Percentiles rank a stretch among this genome's conserved stretches.
These are phyloP conservation scores for Caenorhabditis afra DNA, from an alignment of 2,888 invertebrate species.

Conservation along the genomic window DNA sequence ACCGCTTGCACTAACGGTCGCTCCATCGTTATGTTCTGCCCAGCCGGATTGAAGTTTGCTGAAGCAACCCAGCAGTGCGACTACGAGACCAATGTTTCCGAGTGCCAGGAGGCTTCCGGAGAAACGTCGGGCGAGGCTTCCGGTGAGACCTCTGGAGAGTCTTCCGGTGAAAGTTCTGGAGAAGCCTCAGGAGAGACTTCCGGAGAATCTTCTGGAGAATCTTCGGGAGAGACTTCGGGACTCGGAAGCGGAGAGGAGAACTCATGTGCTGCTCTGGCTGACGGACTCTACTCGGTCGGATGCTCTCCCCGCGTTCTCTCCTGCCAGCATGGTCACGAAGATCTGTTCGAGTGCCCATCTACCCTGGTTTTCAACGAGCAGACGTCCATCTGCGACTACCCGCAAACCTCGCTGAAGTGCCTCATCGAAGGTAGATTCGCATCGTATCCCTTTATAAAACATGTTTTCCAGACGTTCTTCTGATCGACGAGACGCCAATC, in stretches of 20 bases:
- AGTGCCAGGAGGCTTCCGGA: slow-evolving; percentile 34
- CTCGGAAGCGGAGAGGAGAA: not conserved
- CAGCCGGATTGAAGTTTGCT: slow-evolving; percentile 45
- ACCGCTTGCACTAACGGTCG: slow-evolving; percentile 54
- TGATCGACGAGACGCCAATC: slow-evolving; percentile 24
- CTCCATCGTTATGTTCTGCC: slow-evolving; percentile 57
- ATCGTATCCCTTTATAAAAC: no score
- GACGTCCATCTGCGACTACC: slow-evolving; percentile 44
- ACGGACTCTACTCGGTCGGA: slow-evolving; percentile 41
- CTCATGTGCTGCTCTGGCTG: slow-evolving; percentile 17
- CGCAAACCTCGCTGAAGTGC: slow-evolving; percentile 43
- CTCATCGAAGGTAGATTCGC: slow-evolving; percentile 17
- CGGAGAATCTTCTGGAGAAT: not conserved
- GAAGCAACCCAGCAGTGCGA: slow-evolving; percentile 31
- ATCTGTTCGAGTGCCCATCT: slow-evolving; percentile 39
- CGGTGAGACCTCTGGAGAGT: not conserved
- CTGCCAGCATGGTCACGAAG: slow-evolving; percentile 37
- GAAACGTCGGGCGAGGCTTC: slow-evolving; percentile 5
- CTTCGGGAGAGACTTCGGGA: not conserved
- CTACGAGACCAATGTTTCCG: slow-evolving; percentile 22
- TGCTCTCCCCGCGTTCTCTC: slow-evolving; percentile 44
- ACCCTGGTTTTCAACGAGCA: slow-evolving; percentile 47
- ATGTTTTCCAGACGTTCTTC: slow-evolving; percentile 27
- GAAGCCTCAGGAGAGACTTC: slow-evolving; percentile 9
- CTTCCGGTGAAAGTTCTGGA: slow-evolving; percentile 16